Conservation (phyloP, 2,797 vertebrate species). For the Uromys caudimaculatus region DNA sequence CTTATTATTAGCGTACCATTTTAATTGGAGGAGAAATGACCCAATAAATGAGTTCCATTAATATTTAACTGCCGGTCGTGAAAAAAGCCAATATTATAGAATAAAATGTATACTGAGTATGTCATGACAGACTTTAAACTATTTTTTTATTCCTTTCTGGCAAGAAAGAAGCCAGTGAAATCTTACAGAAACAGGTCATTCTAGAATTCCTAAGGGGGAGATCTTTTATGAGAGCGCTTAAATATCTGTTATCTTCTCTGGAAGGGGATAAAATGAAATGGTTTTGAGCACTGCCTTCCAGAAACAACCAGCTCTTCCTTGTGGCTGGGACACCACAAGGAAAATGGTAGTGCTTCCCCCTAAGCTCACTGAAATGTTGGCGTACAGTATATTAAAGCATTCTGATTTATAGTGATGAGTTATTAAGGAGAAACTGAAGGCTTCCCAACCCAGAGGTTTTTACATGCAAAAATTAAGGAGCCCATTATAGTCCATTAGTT, state of each 20-base stretch:
- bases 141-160: conserved; percentile 59
- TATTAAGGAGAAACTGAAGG: conserved; percentile 82
- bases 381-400: conserved; percentile 76
- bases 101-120: conserved; percentile 60
- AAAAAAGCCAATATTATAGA: conserved; percentile 68
- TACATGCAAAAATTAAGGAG: conserved; percentile 80
- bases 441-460: conserved; percentile 80
- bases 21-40: conserved; percentile 74
- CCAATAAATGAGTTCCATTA: conserved; percentile 75
- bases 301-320: conserved; percentile 74
- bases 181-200: conserved; percentile 80
- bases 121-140: conserved; percentile 56
- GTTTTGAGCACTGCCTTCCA: conserved; percentile 81
- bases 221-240: conserved; percentile 83
- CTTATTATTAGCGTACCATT: conserved; percentile 62
- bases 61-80: conserved; percentile 79
- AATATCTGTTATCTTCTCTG: conserved; percentile 77
- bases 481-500: conserved; percentile 78
- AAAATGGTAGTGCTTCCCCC: conserved; percentile 77
- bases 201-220: conserved; percentile 79
- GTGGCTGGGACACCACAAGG: conserved; percentile 69
- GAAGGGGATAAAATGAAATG: conserved; percentile 81
- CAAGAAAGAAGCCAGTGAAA: conserved; percentile 73
- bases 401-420: conserved; percentile 80
- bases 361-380: conserved; percentile 47